Conservation (phyloP, 2,888 invertebrate species). For the Caenorhabditis afra region DNA sequence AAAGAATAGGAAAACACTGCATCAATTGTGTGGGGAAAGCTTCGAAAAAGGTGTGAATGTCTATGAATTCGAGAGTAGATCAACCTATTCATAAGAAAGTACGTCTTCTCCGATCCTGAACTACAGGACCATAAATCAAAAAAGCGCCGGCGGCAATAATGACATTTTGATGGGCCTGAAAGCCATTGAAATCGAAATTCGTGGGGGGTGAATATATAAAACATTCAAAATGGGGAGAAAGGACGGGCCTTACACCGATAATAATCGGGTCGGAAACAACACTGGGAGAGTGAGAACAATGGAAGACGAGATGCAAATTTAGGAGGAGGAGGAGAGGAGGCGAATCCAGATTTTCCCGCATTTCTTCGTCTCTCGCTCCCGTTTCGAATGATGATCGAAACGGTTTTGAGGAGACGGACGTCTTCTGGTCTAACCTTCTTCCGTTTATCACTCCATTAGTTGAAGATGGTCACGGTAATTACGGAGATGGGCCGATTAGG, state of each 20-base stretch:
- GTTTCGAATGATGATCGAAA: constrained; percentile 8
- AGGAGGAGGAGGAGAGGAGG: neutral
- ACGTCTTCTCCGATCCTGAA: too few relatives aligned
- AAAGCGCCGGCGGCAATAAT: too few relatives aligned
- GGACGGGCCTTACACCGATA: constrained; percentile 15
- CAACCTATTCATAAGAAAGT: neutral
- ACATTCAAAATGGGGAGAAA: constrained; percentile 22
- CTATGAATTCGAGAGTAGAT: constrained; percentile 35
- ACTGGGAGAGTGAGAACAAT: constrained; percentile 30
- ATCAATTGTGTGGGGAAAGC: constrained; percentile 25
- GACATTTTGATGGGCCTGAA: too few relatives aligned
- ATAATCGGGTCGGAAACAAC: constrained; percentile 35
- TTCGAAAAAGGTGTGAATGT: constrained; percentile 15
- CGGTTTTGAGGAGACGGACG: constrained; percentile 2
- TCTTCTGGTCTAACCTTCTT: constrained; percentile 51
- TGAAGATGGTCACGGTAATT: neutral
- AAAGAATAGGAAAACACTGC: neutral
- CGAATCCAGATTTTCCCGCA: constrained; percentile 44
- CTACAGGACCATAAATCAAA: too few relatives aligned
- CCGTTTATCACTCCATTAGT: constrained; percentile 19
- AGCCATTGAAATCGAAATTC: constrained; percentile 21
- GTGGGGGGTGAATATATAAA: constrained; percentile 14
- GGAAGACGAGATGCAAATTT: constrained; percentile 38
- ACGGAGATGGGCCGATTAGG: constrained; percentile 21
- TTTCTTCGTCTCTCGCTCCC: constrained; percentile 2